These are phyloP conservation scores for Phataginus tetradactyla DNA, from an alignment of 2,797 vertebrate genomes.

Conservation along the genomic window DNA sequence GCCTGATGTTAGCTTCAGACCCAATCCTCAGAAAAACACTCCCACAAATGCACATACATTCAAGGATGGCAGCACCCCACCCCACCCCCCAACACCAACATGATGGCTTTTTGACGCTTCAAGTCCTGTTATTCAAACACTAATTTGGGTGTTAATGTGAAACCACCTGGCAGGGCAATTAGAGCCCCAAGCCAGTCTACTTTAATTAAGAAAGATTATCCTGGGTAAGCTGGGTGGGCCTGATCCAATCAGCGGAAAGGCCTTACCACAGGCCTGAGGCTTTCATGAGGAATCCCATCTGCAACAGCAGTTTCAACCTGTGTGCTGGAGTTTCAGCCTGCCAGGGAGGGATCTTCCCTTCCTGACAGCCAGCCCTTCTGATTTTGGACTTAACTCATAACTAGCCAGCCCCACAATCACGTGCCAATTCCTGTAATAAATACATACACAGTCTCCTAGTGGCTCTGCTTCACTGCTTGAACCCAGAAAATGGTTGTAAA, in stretches of 20 bases:
- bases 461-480: neutral
- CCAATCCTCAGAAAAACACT: neutral
- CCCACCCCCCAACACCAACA: fast-evolving
- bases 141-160: neutral
- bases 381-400: neutral
- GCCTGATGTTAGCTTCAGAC: neutral
- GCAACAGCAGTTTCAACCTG: neutral
- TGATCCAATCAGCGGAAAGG: neutral
- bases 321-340: neutral
- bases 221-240: neutral
- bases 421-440: neutral
- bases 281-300: neutral
- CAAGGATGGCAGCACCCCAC: neutral
- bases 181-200: neutral
- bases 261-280: neutral
- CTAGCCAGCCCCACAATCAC: neutral
- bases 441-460: neutral
- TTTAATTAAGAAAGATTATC: neutral
- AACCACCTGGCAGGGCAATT: neutral
- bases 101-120: neutral
- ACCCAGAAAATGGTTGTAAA: neutral
- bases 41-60: neutral
- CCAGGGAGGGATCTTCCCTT: neutral
- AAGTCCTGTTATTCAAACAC: neutral
- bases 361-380: neutral